Evolutionary conservation across 1,140 invertebrate genomes (phyloP), one percentile per base, ranked within the genome.

Genomic region (Propsilocerus akamusi): DNA sequence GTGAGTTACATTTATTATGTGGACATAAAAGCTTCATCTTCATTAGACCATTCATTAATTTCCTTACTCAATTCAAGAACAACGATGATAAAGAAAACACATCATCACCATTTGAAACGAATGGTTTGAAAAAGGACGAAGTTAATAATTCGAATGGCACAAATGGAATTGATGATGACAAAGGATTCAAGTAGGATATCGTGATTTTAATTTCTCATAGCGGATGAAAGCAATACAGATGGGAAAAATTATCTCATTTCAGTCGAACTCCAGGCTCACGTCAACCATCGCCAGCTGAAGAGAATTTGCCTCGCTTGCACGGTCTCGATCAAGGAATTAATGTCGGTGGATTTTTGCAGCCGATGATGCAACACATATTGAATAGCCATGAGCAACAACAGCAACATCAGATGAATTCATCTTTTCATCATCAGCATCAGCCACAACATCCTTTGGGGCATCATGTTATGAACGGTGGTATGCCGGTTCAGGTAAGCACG

Each of bases 261-360:
- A 87, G 83, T 61, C 82, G 86, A 51, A 87, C 83, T 52, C 83
- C 82, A 5, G 85, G 86, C n/a, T 92, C 88, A 56, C 75, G 86
- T 58, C 88, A 93, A 62, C 87, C 86, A 20, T 91, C 88, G 7
- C 88, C 88, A 4, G 85, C 85, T 8, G 86, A 90, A 62, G 88
- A 91, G 54, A 54, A 55, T 14, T 51, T 63, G 50, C 58, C 61
- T 53, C 59, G 63, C 17, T 57, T 58, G 48, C 56, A 56, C 5
- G 60, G 51, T 26, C 52, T 65, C 25, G 61, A 63, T 55, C 60
- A 58, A 34, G 41, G 52, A 8, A 59, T 59, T 46, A 59, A 63
- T 54, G 54, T 55, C 28, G 55, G 56, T 0, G 26, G n/a, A 7
- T 64, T 63, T 28, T 61, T 59, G 34, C 59, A 58, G 46, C 63